These are phyloP conservation scores for Serripes groenlandicus DNA, from an alignment of 2,888 invertebrate species.

Conservation along the genomic window DNA sequence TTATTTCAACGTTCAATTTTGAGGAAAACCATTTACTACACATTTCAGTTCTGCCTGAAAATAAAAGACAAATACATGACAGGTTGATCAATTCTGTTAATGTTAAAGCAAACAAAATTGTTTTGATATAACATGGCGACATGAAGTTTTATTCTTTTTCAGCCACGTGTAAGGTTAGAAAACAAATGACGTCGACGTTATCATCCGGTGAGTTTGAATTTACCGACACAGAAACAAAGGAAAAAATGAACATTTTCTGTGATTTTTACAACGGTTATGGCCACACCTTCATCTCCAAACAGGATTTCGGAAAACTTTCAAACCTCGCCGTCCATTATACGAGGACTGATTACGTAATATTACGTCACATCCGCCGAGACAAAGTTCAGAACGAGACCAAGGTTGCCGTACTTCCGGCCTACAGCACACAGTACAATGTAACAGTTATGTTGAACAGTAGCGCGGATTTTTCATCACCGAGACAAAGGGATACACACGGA, in stretches of 20 bases:
- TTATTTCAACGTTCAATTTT: background rate
- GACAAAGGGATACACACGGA: background rate
- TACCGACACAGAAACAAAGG: background rate
- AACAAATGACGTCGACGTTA: background rate
- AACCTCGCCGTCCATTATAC: background rate
- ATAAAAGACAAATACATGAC: background rate
- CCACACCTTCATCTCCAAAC: conserved; percentile 1
- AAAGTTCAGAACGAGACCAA: background rate
- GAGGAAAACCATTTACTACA: background rate
- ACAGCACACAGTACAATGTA: conserved; percentile 2
- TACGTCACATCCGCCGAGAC: conserved; percentile 13
- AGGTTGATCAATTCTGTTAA: background rate
- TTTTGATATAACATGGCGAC: background rate
- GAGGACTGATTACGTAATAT: background rate
- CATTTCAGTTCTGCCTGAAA: background rate
- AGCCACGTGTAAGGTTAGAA: conserved; percentile 10
- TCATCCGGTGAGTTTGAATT: background rate
- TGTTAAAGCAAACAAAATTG: background rate
- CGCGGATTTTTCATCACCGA: conserved; percentile 1
- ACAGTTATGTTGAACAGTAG: background rate
- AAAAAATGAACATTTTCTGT: conserved; percentile 8
- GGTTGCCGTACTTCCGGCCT: conserved; percentile 8
- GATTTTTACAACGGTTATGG: background rate
- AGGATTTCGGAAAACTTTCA: conserved; percentile 8
- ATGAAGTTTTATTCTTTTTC: background rate